Evolutionary conservation across 2,113 vertebrate species (phyloP).

Genomic region (Lasiurus borealis): DNA sequence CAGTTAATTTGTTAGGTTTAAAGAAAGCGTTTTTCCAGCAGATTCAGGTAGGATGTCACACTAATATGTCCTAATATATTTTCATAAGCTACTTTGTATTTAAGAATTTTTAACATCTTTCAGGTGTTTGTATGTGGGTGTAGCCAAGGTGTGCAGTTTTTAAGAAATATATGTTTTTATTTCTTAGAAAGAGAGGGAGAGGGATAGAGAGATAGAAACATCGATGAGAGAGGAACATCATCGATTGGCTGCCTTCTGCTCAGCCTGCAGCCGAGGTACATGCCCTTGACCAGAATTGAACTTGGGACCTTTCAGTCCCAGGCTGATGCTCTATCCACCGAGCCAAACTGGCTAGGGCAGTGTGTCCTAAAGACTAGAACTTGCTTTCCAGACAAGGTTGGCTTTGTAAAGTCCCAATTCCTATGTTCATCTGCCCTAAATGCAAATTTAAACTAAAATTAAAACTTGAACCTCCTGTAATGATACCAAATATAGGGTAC

Average conservation of each 20-base stretch:
- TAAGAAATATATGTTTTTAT: too few species aligned
- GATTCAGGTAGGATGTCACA: neutral
- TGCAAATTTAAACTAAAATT: neutral
- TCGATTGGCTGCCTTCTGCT: too few species aligned
- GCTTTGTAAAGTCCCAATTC: neutral
- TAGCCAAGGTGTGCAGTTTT: neutral
- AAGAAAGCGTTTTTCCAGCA: neutral
- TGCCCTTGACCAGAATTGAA: too few species aligned
- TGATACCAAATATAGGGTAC: neutral
- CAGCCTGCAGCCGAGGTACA: too few species aligned
- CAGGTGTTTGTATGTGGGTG: neutral
- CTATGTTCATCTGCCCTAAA: neutral
- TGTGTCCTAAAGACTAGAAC: neutral
- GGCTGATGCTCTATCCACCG: too few species aligned
- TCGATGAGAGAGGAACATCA: too few species aligned
- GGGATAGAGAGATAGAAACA: too few species aligned
- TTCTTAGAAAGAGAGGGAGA: too few species aligned
- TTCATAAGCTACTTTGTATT: neutral
- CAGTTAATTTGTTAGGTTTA: neutral
- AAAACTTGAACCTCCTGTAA: neutral
- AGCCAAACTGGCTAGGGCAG: too few species aligned
- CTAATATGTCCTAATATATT: neutral
- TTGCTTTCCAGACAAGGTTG: conserved; percentile 17
- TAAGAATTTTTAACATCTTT: neutral
- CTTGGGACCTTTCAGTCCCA: too few species aligned